phyloP scores from a whole-genome alignment of 2,797 vertebrate species.

The Picus viridis region DNA sequence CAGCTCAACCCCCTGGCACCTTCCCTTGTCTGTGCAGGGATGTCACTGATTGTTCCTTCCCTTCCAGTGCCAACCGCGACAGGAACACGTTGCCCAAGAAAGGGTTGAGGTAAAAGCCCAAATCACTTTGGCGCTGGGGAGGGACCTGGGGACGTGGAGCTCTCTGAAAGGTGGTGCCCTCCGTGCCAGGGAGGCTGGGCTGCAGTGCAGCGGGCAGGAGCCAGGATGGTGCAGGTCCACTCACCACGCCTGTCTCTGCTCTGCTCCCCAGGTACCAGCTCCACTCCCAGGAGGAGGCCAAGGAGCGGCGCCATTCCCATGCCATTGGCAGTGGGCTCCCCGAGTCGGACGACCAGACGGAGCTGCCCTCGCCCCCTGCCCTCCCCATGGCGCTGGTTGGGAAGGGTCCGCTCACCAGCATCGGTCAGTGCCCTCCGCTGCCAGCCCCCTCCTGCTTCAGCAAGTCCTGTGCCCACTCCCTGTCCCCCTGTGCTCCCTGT shows the following conservation, averaged over 20 bases:
- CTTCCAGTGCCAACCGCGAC: constrained; percentile 87
- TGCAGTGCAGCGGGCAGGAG: neutral
- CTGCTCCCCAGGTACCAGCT: constrained; percentile 81
- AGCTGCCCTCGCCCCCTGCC: constrained; percentile 86
- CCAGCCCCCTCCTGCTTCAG: fast-evolving
- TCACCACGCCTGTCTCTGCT: neutral
- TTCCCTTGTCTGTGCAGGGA: neutral
- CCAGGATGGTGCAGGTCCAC: neutral
- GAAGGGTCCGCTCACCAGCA: constrained; percentile 85
- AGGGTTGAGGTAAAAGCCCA: constrained; percentile 87
- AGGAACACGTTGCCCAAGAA: constrained; percentile 96
- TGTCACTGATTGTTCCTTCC: constrained; percentile 34
- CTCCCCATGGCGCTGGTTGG: constrained; percentile 84
- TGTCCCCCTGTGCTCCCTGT: fast-evolving
- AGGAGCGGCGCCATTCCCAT: constrained; percentile 92
- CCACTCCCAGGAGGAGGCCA: constrained; percentile 88
- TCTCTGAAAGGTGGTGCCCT: fast-evolving
- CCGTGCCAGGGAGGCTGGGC: neutral
- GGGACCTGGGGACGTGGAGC: neutral
- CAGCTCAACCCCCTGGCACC: neutral
- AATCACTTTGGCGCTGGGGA: neutral
- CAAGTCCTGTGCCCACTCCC: neutral
- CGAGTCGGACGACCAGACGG: constrained; percentile 83
- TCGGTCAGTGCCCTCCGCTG: constrained; percentile 80
- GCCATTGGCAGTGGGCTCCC: constrained; percentile 83